These are phyloP conservation scores for Elgonia sp. DNA, from an alignment of 2,888 invertebrate species.

Conservation along the genomic window DNA sequence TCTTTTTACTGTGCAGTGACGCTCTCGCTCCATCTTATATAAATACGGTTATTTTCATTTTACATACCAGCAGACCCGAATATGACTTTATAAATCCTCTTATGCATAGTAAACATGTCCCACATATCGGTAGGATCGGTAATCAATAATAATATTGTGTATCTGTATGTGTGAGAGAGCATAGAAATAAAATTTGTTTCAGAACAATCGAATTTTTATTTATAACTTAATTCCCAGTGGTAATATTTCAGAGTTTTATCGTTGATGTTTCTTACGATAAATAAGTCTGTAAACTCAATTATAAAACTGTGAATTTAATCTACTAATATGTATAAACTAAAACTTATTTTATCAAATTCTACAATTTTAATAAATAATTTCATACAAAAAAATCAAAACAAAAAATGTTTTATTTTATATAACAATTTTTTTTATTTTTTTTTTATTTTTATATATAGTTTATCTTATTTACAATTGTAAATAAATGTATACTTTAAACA, in stretches of 20 bases:
- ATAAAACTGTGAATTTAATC: no score
- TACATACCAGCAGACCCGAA: slow-evolving; percentile 19
- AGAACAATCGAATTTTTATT: slow-evolving; percentile 7
- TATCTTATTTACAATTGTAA: background rate
- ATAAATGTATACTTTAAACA: background rate
- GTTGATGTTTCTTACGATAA: background rate
- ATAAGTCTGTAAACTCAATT: background rate
- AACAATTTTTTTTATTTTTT: no score
- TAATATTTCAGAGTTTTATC: background rate
- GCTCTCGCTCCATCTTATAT: slow-evolving; percentile 46
- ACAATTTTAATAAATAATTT: no score
- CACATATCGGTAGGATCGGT: slow-evolving; percentile 1
- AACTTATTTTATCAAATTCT: no score
- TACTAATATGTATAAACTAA: no score
- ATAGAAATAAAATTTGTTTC: slow-evolving; percentile 1
- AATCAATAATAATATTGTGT: slow-evolving; percentile 20
- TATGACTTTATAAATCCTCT: slow-evolving; percentile 46
- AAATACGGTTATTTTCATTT: slow-evolving; percentile 44
- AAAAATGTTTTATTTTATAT: no score
- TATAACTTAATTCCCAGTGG: background rate
- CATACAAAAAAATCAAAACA: no score
- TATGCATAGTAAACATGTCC: slow-evolving; percentile 28
- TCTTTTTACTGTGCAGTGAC: slow-evolving; percentile 45
- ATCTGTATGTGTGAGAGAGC: no score
- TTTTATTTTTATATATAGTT: background rate